phyloP scores from a whole-genome alignment of 2,113 vertebrate genomes.

The Lepus americanus region DNA sequence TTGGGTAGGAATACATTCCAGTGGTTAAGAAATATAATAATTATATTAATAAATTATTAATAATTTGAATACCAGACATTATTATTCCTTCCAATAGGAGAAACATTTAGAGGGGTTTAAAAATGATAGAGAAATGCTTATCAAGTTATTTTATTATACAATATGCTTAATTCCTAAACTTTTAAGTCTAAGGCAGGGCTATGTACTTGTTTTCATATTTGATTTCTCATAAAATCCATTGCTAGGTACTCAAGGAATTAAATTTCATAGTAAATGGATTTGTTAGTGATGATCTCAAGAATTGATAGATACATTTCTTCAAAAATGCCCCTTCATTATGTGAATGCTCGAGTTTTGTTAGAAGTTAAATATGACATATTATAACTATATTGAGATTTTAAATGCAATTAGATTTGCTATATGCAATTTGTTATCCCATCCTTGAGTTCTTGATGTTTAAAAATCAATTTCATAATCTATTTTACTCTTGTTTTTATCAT shows the following conservation, averaged over 20 bases:
- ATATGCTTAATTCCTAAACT: background rate
- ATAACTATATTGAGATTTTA: constrained; percentile 18
- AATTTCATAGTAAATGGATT: background rate
- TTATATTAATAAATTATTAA: constrained; percentile 51
- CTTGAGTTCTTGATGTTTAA: background rate
- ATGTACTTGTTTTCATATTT: constrained; percentile 7
- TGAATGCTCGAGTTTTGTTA: background rate
- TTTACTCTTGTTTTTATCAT: background rate
- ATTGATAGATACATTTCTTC: background rate
- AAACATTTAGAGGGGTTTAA: background rate
- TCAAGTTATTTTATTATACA: background rate
- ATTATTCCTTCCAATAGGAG: background rate
- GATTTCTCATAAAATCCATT: background rate
- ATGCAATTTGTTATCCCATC: background rate
- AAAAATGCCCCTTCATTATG: background rate
- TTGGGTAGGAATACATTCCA: constrained; percentile 69
- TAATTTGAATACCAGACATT: constrained; percentile 54
- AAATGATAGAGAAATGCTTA: background rate
- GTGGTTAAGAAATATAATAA: constrained; percentile 44
- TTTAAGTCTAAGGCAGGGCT: background rate
- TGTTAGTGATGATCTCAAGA: background rate
- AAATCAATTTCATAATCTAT: background rate
- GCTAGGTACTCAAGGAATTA: background rate
- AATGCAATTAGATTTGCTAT: constrained; percentile 9
- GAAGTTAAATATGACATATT: background rate